Evolutionary conservation across 2,888 invertebrate species (phyloP), one percentile per base, ranked within the genome.

Genomic region (Phytoseiulus persimilis): DNA sequence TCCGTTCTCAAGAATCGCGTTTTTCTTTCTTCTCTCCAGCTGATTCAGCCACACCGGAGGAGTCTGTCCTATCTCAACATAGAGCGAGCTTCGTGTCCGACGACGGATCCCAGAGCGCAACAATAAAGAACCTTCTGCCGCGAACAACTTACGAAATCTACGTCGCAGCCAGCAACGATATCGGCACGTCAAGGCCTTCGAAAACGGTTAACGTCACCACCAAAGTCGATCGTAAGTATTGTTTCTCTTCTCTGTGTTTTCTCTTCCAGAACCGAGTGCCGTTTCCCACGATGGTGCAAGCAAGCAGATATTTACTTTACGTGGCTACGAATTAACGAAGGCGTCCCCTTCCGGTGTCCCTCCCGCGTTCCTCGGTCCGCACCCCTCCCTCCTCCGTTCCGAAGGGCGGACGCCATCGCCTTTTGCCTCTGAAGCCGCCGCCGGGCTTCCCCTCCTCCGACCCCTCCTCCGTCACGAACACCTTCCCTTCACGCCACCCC

Each of bases 211-310:
- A 87, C 33, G 87, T 87, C n/a, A 87, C 87, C 33, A 87, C 87
- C 32, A 87, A 87, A 87, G 87, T 87, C 32, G 87, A 87, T 45
- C 87, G 87, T 87, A 87, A 87, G 87, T n/a, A 87, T 87, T 83
- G 32, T 32, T 83, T 83, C 65, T 65, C 65, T 65, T 65, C 65
- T 65, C 46, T 46, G n/a, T n/a, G n/a, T 46, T 46, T 14, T 46
- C 65, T 65, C 65, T 65, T 39, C 39, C 39, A 39, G 39, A 3
- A 39, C 39, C 9, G 39, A 39, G 39, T 14, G 65, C 65, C 65
- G 65, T 65, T 65, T 18, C 11, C 65, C 28, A 23, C 65, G 18
- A 28, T 65, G 65, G 23, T 65, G 65, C 65, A 65, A 65, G 65
- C 65, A 23, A 65, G 65, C 65, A 65, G 65, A 65, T 65, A 65